phyloP scores from a whole-genome alignment of 1,140 invertebrate species.

The Anagrus nilaparvatae region DNA sequence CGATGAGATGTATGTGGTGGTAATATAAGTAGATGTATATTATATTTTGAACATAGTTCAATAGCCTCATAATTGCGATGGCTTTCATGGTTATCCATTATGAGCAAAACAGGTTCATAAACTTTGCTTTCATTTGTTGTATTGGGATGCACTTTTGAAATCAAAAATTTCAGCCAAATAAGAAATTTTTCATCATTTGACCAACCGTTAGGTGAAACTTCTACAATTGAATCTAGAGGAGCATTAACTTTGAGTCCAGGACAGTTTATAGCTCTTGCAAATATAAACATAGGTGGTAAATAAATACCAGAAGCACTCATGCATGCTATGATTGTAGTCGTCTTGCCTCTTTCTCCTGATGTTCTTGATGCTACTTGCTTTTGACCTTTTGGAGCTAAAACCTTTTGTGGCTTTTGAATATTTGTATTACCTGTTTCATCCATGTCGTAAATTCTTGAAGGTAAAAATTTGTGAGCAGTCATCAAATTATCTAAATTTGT shows the following conservation, averaged over 20 bases:
- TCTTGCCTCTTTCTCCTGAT: conserved; percentile 39
- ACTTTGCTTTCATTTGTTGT: too few relatives aligned
- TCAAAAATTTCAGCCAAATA: conserved; percentile 27
- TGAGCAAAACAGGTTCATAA: conserved; percentile 24
- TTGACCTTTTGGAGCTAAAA: conserved; percentile 33
- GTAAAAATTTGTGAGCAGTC: conserved; percentile 28
- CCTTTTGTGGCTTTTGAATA: conserved; percentile 35
- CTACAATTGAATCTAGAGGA: conserved; percentile 27
- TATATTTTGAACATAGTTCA: conserved; percentile 18
- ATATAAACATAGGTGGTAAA: conserved; percentile 39
- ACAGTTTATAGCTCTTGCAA: conserved; percentile 29
- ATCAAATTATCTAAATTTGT: conserved; percentile 26
- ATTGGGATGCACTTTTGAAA: conserved; percentile 2
- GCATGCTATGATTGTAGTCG: conserved; percentile 33
- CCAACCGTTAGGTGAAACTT: conserved; percentile 28
- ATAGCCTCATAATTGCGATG: conserved; percentile 25
- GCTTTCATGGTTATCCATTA: conserved; percentile 33
- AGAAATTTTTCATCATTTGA: conserved; percentile 26
- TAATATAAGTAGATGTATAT: conserved; percentile 22
- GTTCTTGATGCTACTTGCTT: conserved; percentile 39
- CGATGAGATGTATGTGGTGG: conserved; percentile 27
- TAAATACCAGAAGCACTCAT: conserved; percentile 34
- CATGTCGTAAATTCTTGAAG: conserved; percentile 36
- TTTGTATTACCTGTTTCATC: conserved; percentile 39
- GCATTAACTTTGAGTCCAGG: conserved; percentile 30